Evolutionary conservation across 35 echinoderm and acorn worm species (phyloP).

Genomic region (Patiria miniata): DNA sequence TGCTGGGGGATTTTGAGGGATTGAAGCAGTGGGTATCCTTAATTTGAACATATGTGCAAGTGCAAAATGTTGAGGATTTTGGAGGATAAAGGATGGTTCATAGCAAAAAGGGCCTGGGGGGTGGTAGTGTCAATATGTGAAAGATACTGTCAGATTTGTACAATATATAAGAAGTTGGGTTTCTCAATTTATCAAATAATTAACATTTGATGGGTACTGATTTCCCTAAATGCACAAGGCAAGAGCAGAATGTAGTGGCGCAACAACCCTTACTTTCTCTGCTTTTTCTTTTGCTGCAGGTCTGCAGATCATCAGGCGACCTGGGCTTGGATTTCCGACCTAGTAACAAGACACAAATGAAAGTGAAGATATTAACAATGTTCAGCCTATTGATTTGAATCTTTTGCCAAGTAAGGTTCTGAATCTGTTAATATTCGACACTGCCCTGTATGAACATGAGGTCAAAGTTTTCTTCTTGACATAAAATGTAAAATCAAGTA

Average conservation of each 20-base stretch:
- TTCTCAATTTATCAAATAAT: no score
- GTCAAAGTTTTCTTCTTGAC: not conserved
- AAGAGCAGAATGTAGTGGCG: not conserved
- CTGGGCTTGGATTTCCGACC: constrained; percentile 58
- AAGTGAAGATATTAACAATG: not conserved
- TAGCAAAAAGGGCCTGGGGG: no score
- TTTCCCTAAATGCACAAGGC: not conserved
- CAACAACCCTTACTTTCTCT: constrained; percentile 59
- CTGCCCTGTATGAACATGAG: not conserved
- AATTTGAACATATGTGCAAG: no score
- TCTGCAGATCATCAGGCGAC: constrained; percentile 36
- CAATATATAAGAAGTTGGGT: no score
- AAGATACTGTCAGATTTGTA: no score
- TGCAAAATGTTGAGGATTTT: no score
- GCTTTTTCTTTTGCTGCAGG: constrained; percentile 49
- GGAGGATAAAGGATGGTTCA: no score
- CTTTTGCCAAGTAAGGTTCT: not conserved
- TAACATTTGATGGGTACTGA: no score
- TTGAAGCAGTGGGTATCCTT: no score
- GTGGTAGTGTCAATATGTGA: no score
- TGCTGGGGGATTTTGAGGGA: no score
- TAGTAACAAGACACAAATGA: constrained; percentile 22
- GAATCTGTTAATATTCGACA: not conserved
- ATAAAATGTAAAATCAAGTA: not conserved
- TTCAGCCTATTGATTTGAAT: not conserved